phyloP scores from a whole-genome alignment of 2,797 vertebrate species.

The Labroides dimidiatus region DNA sequence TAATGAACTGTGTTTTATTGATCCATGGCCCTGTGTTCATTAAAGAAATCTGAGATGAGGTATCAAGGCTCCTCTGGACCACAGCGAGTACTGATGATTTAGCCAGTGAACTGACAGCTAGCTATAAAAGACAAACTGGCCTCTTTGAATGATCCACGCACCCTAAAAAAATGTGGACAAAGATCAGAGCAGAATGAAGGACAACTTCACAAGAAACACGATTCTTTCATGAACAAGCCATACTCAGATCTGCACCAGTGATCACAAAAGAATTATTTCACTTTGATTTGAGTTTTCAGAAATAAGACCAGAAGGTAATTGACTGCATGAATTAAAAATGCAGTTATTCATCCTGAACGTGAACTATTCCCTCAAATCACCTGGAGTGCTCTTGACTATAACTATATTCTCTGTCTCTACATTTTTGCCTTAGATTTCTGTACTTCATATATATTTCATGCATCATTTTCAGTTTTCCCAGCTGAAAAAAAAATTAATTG shows the following conservation, averaged over 20 bases:
- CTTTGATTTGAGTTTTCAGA: neutral
- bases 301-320: neutral
- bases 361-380: neutral
- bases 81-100: neutral
- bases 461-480: no score
- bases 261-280: neutral
- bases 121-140: neutral
- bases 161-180: neutral
- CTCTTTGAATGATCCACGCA: neutral
- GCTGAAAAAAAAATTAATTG: no score
- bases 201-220: neutral
- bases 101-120: neutral
- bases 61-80: neutral
- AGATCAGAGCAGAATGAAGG: neutral
- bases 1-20: neutral
- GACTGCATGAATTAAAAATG: neutral
- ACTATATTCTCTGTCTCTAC: no score
- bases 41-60: neutral
- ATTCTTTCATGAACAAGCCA: neutral
- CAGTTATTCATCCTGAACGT: constrained; percentile 5
- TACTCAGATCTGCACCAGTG: neutral
- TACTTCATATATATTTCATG: no score
- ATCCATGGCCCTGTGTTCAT: neutral
- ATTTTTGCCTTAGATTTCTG: no score
- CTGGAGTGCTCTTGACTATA: no score